Evolutionary conservation across 2,113 vertebrate genomes (phyloP), one percentile per base, ranked within the genome.

Genomic region (Phyllostomus discolor): DNA sequence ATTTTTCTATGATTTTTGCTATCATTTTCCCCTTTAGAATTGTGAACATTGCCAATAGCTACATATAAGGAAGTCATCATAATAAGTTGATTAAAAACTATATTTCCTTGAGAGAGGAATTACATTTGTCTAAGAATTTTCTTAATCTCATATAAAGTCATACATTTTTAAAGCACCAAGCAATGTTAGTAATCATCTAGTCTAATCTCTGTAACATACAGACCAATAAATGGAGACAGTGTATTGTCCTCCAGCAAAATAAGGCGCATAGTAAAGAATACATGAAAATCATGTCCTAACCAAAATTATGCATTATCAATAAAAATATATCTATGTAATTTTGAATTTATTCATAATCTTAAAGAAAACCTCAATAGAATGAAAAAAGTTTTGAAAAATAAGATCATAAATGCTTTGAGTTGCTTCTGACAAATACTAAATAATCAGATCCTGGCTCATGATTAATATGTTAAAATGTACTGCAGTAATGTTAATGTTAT

Each of bases 381-480:
- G 31, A 26, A 96, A 48, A 59, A 48, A 46, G 19, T 28, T 94
- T 96, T 97, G 0, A 97, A 97, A 98, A 98, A 97, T 87, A 75
- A 3, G 4, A 91, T 95, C 92, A 94, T 97, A 96, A 97, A 91
- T 97, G 66, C 85, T 88, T 98, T 97, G 95, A 88, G 35, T 90
- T 97, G 91, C 94, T 98, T 83, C 94, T 91, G 94, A 97, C 62
- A 98, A 97, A 94, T 85, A 88, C 83, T 98, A 97, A 95, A 95
- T 97, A 98, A 98, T 98, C 96, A 97, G 75, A 97, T 96, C 43
- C 76, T 96, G 83, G 91, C 84, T 98, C 95, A 94, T 64, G 95
- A 96, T 98, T 97, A 98, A 97, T 67, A 94, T 97, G 94, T 81
- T 73, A 98, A 98, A 98, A 98, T 95, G 84, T 88, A 91, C 72